phyloP scores from a whole-genome alignment of 2,113 vertebrate species.

The Corythornis vintsioides region DNA sequence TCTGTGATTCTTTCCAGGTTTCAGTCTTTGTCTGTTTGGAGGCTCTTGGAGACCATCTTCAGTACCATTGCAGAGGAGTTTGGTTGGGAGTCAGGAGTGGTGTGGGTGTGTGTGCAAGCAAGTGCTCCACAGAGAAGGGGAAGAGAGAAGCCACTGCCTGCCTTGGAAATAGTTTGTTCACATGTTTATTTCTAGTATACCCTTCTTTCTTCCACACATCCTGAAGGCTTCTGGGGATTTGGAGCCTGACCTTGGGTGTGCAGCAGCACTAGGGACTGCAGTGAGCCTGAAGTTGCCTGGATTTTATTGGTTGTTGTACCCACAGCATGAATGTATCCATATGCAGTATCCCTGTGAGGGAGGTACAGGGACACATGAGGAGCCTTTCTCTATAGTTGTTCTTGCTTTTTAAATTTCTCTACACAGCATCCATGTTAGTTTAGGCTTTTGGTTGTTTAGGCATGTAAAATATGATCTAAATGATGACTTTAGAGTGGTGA shows the following conservation, averaged over 20 bases:
- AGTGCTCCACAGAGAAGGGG: background rate
- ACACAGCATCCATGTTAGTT: background rate
- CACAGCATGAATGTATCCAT: background rate
- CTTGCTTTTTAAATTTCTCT: background rate
- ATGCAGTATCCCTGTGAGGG: background rate
- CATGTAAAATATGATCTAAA: background rate
- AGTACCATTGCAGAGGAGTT: background rate
- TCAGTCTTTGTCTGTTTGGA: background rate
- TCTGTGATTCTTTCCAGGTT: background rate
- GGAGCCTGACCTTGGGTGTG: background rate
- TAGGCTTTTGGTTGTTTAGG: background rate
- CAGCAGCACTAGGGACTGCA: background rate
- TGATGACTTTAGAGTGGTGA: background rate
- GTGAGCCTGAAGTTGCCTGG: background rate
- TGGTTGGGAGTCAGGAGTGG: background rate
- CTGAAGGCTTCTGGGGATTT: background rate
- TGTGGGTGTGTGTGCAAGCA: background rate
- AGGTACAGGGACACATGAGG: background rate
- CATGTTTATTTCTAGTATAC: fast-evolving
- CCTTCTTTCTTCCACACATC: background rate
- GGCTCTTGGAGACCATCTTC: background rate
- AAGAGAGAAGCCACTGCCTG: background rate
- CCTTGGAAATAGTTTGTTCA: background rate
- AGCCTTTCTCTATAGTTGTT: background rate
- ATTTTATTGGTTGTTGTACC: background rate